phyloP scores from a whole-genome alignment of 1,140 invertebrate genomes.

The Homarus americanus region DNA sequence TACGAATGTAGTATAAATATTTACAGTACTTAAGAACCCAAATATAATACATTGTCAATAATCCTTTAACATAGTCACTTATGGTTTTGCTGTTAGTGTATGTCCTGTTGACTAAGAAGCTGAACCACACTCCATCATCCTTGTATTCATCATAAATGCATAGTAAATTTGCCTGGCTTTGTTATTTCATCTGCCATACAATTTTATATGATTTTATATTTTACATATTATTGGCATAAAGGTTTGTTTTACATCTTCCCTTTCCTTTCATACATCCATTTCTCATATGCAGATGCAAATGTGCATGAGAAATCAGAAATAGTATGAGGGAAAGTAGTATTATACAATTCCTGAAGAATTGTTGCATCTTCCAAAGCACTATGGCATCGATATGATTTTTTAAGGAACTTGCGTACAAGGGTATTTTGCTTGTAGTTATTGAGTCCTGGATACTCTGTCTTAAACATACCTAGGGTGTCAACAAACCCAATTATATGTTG shows the following conservation, averaged over 20 bases:
- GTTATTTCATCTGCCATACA: neutral
- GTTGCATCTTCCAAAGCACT: slow-evolving; percentile 11
- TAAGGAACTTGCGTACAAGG: neutral
- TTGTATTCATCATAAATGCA: neutral
- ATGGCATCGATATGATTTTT: slow-evolving; percentile 9
- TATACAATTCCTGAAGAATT: slow-evolving; percentile 6
- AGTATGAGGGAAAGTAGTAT: neutral
- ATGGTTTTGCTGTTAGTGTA: too few species aligned
- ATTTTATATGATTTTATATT: neutral
- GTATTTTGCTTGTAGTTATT: slow-evolving; percentile 17
- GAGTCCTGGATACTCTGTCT: neutral
- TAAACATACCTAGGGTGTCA: slow-evolving; percentile 10
- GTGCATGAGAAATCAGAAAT: neutral
- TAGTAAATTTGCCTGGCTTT: neutral
- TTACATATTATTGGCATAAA: neutral
- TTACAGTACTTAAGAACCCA: too few species aligned
- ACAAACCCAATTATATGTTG: slow-evolving; percentile 32
- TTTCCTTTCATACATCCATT: neutral
- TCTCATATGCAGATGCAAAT: slow-evolving; percentile 21
- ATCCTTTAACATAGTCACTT: too few species aligned
- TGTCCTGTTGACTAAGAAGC: neutral
- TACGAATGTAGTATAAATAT: too few species aligned
- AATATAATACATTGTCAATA: too few species aligned
- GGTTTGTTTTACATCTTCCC: neutral
- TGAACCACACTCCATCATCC: neutral